A percentile compares a stretch with the other conserved stretches of the same genome.
phyloP scores from a whole-genome alignment of 2,113 vertebrate genomes.

The Ameiurus melas region DNA sequence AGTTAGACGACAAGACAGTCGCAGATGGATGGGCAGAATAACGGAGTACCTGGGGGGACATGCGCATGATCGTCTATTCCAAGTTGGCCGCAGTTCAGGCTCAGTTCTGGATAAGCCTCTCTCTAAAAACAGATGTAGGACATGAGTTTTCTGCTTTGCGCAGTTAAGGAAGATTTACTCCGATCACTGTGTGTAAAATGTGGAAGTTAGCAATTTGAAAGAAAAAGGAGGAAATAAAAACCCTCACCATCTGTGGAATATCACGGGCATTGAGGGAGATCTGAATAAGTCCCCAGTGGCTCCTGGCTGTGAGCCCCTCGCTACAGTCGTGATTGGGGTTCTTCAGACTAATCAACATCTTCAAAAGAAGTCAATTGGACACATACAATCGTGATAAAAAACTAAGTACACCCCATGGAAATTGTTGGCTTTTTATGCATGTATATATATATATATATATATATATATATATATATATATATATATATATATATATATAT shows the following conservation, averaged over 20 bases:
- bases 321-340: conserved; percentile 91
- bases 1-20: background rate
- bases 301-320: conserved; percentile 80
- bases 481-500: too few relatives aligned
- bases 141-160: background rate
- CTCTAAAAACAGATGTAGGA: conserved; percentile 70
- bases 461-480: too few relatives aligned
- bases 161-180: conserved; percentile 4
- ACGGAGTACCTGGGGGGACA: conserved; percentile 83
- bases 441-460: too few relatives aligned
- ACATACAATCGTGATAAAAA: background rate
- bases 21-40: background rate
- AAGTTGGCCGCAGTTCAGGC: conserved; percentile 83
- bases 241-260: conserved; percentile 86
- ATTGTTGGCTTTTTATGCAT: too few relatives aligned
- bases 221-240: background rate
- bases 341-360: conserved; percentile 90
- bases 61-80: conserved; percentile 92
- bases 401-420: too few relatives aligned
- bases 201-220: background rate
- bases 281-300: conserved; percentile 93
- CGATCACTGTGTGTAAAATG: background rate
- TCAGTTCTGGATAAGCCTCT: conserved; percentile 83
- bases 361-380: conserved; percentile 56
- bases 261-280: conserved; percentile 87